Conservation (phyloP, 2,797 vertebrate genomes). For the Eulemur albifrons region DNA sequence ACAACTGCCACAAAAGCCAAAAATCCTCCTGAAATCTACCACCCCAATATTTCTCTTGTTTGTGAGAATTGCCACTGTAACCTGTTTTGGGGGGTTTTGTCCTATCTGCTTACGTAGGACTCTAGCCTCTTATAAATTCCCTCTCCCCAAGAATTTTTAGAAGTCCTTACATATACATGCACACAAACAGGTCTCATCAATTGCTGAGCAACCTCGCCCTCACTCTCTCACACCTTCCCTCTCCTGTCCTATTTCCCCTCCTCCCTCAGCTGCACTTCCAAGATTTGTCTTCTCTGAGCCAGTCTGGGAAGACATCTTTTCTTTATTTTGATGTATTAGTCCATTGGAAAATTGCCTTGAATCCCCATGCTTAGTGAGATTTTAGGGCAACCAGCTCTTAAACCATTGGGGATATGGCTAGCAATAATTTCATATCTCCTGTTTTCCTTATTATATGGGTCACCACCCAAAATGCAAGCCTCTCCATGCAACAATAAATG, state of each 20-base stretch:
- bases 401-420: not conserved
- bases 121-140: not conserved
- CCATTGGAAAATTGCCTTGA: not conserved
- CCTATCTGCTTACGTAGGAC: not conserved
- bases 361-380: not conserved
- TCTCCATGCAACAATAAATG: not conserved
- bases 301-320: not conserved
- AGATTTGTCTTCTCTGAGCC: not conserved
- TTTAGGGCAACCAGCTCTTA: not conserved
- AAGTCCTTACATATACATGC: not conserved
- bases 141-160: not conserved
- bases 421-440: not conserved
- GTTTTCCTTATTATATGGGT: not conserved
- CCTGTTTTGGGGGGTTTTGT: not conserved
- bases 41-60: not conserved
- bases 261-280: not conserved
- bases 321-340: not conserved
- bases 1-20: not conserved
- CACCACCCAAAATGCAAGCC: not conserved
- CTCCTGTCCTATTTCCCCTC: not conserved
- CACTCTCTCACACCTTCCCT: not conserved
- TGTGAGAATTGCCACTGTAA: slow-evolving; percentile 25
- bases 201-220: not conserved
- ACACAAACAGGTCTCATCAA: not conserved
- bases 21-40: not conserved